Conservation (phyloP, 2,888 invertebrate species). For the Corythucha ciliata region DNA sequence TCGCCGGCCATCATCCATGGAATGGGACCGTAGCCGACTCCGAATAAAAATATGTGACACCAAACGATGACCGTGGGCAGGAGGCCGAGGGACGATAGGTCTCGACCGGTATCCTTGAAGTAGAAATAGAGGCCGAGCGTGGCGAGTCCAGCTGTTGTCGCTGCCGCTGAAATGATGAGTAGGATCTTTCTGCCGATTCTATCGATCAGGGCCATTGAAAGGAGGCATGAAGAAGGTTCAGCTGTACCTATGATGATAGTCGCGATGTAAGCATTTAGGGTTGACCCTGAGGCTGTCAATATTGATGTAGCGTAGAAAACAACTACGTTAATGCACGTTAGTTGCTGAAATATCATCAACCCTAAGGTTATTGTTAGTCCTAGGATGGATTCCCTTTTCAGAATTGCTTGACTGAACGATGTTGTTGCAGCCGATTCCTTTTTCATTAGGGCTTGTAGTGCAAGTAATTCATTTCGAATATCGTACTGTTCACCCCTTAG, state of each 20-base stretch:
- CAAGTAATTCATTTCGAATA: conserved; percentile 49
- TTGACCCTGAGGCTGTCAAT: conserved; percentile 62
- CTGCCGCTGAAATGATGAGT: conserved; percentile 62
- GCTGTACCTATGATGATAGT: conserved; percentile 75
- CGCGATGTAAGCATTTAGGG: conserved; percentile 54
- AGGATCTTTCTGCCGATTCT: conserved; percentile 69
- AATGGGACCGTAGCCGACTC: conserved; percentile 67
- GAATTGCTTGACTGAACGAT: conserved; percentile 48
- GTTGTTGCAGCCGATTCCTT: conserved; percentile 40
- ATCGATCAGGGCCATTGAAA: conserved; percentile 64
- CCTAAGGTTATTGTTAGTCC: conserved; percentile 66
- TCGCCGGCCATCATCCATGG: conserved; percentile 75
- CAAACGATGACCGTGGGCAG: conserved; percentile 57
- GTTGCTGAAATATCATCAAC: conserved; percentile 77
- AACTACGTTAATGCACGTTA: conserved; percentile 73
- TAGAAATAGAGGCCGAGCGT: conserved; percentile 66
- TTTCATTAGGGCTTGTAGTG: conserved; percentile 29
- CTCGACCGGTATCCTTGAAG: conserved; percentile 43
- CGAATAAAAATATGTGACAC: conserved; percentile 57
- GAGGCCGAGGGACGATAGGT: conserved; percentile 55
- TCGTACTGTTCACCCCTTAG: conserved; percentile 65
- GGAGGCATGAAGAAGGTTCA: conserved; percentile 59
- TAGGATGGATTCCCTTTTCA: conserved; percentile 53
- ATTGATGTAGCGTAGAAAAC: conserved; percentile 72
- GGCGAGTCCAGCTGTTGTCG: conserved; percentile 61